phyloP scores from a whole-genome alignment of 2,888 invertebrate species.

The Gryllus longicercus region DNA sequence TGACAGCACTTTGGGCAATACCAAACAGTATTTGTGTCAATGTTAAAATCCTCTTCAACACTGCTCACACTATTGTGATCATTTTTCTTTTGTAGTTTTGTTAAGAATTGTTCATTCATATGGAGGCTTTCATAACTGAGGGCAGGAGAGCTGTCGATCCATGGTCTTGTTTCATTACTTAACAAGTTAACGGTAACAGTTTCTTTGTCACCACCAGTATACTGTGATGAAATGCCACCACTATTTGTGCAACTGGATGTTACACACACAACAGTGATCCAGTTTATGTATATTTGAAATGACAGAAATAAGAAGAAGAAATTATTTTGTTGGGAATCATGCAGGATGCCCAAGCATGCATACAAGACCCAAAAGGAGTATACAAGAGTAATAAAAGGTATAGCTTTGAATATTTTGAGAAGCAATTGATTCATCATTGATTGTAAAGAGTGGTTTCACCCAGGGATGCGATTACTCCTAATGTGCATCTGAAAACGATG shows the following conservation, averaged over 20 bases:
- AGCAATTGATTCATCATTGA: neutral
- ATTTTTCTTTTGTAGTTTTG: neutral
- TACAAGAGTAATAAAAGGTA: conserved; percentile 29
- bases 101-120: neutral
- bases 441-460: too few relatives aligned
- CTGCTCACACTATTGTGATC: conserved; percentile 11
- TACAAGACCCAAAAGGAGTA: conserved; percentile 28
- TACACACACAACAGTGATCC: conserved; percentile 27
- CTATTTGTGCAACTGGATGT: neutral
- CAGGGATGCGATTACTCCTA: too few relatives aligned
- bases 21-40: conserved; percentile 28
- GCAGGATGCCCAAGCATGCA: conserved; percentile 5
- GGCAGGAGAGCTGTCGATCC: neutral
- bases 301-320: conserved; percentile 29
- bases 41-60: neutral
- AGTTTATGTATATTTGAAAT: conserved; percentile 33
- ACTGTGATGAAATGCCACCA: neutral
- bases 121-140: neutral
- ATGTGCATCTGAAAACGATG: too few relatives aligned
- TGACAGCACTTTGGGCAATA: conserved; percentile 32
- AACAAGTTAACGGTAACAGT: neutral
- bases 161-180: neutral
- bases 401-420: conserved; percentile 20
- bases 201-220: neutral
- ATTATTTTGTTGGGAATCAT: conserved; percentile 11